Conservation (phyloP, 2,888 invertebrate species). For the Calameuta filiformis region DNA sequence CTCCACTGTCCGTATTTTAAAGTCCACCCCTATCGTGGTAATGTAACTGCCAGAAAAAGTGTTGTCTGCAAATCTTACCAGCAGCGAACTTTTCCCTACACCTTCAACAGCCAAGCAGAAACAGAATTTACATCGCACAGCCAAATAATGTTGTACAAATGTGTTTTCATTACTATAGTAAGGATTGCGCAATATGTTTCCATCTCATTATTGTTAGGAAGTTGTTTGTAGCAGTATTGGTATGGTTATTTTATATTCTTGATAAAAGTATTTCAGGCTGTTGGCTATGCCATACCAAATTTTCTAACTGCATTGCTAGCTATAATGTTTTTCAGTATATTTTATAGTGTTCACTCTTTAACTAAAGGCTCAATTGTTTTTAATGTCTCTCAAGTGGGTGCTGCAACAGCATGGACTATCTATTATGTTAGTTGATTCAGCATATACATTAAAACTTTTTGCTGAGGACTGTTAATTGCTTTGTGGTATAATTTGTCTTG, state of each 20-base stretch:
- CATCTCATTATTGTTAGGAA: background rate
- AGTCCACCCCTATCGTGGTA: constrained; percentile 99
- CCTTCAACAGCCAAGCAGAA: constrained; percentile 71
- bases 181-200: background rate
- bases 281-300: background rate
- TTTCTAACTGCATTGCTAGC: background rate
- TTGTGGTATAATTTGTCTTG: background rate
- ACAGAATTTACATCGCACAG: background rate
- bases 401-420: background rate
- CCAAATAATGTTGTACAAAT: background rate
- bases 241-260: background rate
- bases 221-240: background rate
- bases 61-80: constrained; percentile 97
- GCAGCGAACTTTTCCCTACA: constrained; percentile 97
- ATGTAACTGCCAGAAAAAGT: constrained; percentile 98
- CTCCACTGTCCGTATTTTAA: constrained; percentile 97
- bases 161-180: background rate
- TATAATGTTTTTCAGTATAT: background rate
- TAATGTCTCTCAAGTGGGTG: background rate
- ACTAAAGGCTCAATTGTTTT: background rate
- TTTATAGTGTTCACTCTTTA: background rate
- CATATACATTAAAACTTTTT: background rate
- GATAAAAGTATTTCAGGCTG: background rate
- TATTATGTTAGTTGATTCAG: background rate
- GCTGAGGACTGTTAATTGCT: background rate